phyloP scores from a whole-genome alignment of 2,888 invertebrate species.

The Galeopsomyia nigrocyanea region DNA sequence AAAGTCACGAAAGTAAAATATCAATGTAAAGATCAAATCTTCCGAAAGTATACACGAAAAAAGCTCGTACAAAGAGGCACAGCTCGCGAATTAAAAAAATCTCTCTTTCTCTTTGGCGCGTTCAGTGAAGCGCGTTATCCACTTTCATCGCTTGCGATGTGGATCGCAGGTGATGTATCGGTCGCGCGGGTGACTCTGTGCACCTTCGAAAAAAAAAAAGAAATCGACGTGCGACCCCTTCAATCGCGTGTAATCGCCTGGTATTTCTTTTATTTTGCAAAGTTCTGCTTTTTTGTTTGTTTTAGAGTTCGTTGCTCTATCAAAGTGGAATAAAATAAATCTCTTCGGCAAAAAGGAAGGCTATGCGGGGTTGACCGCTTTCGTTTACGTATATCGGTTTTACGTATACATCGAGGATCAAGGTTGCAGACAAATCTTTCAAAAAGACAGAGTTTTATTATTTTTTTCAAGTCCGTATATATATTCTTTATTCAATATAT shows the following conservation, averaged over 20 bases:
- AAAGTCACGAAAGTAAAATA: no score
- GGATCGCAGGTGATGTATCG: slow-evolving; percentile 48
- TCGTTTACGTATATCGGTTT: slow-evolving; percentile 67
- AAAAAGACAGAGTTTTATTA: not conserved
- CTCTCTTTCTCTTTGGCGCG: slow-evolving; percentile 23
- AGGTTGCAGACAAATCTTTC: slow-evolving; percentile 26
- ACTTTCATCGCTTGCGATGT: slow-evolving; percentile 48
- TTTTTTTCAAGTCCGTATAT: not conserved
- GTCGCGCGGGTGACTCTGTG: slow-evolving; percentile 4
- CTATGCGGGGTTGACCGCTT: slow-evolving; percentile 60
- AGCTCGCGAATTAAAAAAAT: slow-evolving; percentile 36
- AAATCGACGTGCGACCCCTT: slow-evolving; percentile 52
- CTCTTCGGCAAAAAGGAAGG: slow-evolving; percentile 64
- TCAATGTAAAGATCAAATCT: not conserved
- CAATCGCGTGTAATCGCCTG: slow-evolving; percentile 58
- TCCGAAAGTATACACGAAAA: slow-evolving; percentile 29
- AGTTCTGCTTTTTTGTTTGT: slow-evolving; percentile 3
- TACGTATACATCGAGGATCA: slow-evolving; percentile 37
- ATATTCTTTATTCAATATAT: slow-evolving; percentile 13
- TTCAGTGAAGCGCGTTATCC: slow-evolving; percentile 46
- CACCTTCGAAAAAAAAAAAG: slow-evolving; percentile 51
- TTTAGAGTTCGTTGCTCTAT: slow-evolving; percentile 58
- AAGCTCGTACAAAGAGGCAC: not conserved
- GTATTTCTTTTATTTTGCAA: slow-evolving; percentile 23
- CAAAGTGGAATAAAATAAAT: slow-evolving; percentile 63